A percentile compares a stretch with the other conserved stretches of the same genome.
These are phyloP conservation scores for Diorhabda carinulata DNA, from an alignment of 1,140 invertebrate species.

Conservation along the genomic window DNA sequence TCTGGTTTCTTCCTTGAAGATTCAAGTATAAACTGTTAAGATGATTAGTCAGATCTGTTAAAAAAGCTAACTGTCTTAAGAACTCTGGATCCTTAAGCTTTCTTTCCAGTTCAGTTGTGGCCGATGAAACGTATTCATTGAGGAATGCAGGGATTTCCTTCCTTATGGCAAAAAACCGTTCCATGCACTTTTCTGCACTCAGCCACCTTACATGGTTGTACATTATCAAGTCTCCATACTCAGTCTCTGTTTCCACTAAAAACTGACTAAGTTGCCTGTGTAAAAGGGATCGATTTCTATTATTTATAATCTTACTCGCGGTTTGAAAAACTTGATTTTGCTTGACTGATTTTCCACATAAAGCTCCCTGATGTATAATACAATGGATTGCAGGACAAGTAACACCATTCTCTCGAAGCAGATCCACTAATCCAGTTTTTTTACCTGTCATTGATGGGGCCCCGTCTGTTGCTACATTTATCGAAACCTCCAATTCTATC, in stretches of 20 bases:
- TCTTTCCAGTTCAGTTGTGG: constrained; percentile 17
- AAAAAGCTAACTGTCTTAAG: no score
- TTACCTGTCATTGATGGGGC: constrained; percentile 30
- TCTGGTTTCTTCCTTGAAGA: no score
- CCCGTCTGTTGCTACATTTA: constrained; percentile 26
- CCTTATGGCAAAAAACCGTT: no score
- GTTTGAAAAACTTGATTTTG: constrained; percentile 27
- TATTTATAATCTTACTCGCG: constrained; percentile 7
- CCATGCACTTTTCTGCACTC: no score
- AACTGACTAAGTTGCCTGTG: constrained; percentile 12
- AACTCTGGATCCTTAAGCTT: no score
- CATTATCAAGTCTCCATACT: no score
- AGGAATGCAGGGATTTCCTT: no score
- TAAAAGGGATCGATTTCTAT: no score
- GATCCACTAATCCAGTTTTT: constrained; percentile 24
- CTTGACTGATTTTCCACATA: constrained; percentile 30
- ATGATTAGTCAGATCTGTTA: no score
- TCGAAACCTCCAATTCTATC: no score
- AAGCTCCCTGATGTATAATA: constrained; percentile 31
- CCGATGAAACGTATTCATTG: constrained; percentile 15
- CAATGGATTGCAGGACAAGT: constrained; percentile 24
- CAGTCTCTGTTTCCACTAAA: constrained; percentile 7
- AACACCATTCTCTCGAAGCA: constrained; percentile 22
- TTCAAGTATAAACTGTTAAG: no score
- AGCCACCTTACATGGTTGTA: no score